Conservation (phyloP, 1,140 invertebrate genomes). For the Aphelinus certus region DNA sequence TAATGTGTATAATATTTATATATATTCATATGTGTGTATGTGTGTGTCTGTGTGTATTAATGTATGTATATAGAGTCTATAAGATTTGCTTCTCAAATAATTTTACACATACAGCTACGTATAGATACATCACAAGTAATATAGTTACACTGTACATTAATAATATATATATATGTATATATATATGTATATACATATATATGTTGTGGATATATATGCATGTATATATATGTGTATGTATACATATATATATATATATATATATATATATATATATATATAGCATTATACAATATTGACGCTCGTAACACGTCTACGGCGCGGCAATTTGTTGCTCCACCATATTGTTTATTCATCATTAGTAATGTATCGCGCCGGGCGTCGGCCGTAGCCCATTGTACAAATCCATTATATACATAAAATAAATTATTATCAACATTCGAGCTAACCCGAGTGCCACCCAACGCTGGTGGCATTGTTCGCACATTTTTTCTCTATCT, state of each 20-base stretch:
- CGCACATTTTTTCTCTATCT: slow-evolving; percentile 19
- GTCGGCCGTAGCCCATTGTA: slow-evolving; percentile 55
- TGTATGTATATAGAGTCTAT: slow-evolving; percentile 42
- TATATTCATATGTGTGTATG: slow-evolving; percentile 29
- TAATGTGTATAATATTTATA: slow-evolving; percentile 43
- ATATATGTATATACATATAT: slow-evolving; percentile 41
- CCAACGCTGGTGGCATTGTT: slow-evolving; percentile 29
- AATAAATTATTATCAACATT: slow-evolving; percentile 67
- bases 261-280: slow-evolving; percentile 39
- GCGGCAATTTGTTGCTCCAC: slow-evolving; percentile 29
- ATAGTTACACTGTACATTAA: slow-evolving; percentile 68
- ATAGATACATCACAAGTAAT: slow-evolving; percentile 65
- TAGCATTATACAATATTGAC: slow-evolving; percentile 48
- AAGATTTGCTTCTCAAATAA: slow-evolving; percentile 50
- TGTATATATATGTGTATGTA: slow-evolving; percentile 36
- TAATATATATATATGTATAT: slow-evolving; percentile 36
- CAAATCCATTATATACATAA: slow-evolving; percentile 64
- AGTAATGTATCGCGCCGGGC: slow-evolving; percentile 37
- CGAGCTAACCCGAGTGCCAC: slow-evolving; percentile 57
- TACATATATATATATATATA: slow-evolving; percentile 34
- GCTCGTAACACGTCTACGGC: slow-evolving; percentile 10
- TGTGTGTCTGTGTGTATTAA: slow-evolving; percentile 21
- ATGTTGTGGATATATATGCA: slow-evolving; percentile 47
- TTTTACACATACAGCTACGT: slow-evolving; percentile 60
- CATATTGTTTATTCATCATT: slow-evolving; percentile 25